phyloP scores from a whole-genome alignment of 2,113 vertebrate species.

The Cnemophilus loriae region DNA sequence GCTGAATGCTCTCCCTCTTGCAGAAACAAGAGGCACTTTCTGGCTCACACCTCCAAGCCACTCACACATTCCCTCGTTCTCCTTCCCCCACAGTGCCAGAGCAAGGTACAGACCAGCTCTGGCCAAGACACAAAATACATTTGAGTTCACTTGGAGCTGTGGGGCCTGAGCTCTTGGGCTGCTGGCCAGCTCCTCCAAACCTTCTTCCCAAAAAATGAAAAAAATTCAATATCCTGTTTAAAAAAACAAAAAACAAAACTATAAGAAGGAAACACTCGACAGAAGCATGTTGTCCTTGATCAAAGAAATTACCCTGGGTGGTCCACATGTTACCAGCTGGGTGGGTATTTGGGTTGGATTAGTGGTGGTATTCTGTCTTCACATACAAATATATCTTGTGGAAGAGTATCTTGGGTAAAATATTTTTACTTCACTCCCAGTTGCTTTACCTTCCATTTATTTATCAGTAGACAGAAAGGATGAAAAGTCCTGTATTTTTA shows the following conservation, averaged over 20 bases:
- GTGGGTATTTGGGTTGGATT: background rate
- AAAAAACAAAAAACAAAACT: background rate
- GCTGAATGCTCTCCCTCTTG: background rate
- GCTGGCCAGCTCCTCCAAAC: background rate
- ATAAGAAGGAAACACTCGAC: background rate
- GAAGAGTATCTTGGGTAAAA: background rate
- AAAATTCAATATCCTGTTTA: background rate
- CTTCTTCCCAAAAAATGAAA: background rate
- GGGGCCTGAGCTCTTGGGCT: background rate
- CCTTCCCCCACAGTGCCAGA: background rate
- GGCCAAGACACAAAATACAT: background rate
- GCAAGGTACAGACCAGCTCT: background rate
- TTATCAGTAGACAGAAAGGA: background rate
- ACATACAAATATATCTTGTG: background rate
- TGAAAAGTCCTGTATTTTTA: background rate
- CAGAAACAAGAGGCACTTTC: background rate
- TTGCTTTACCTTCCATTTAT: background rate
- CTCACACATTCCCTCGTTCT: background rate
- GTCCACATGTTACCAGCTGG: conserved; percentile 19
- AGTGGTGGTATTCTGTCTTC: background rate
- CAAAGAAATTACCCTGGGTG: conserved; percentile 25
- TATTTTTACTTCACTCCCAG: background rate
- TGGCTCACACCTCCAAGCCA: background rate
- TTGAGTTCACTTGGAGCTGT: background rate
- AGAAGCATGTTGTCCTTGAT: background rate